phyloP scores from a whole-genome alignment of 1,140 invertebrate genomes.

The Cydia amplana region DNA sequence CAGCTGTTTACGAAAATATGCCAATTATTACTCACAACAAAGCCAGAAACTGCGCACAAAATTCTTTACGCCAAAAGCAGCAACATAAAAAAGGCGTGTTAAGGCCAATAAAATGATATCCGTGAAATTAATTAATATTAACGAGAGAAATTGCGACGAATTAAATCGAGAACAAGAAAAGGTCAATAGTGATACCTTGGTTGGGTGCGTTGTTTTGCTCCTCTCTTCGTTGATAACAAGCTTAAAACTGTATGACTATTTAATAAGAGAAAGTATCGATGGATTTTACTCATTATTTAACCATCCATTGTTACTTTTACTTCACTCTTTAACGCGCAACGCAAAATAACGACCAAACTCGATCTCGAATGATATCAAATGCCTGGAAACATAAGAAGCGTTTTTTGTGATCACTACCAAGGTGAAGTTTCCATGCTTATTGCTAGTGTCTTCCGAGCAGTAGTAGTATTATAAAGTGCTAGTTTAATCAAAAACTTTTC shows the following conservation, averaged over 20 bases:
- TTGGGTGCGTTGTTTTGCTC: conserved; percentile 34
- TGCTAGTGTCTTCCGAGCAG: background rate
- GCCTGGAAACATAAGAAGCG: background rate
- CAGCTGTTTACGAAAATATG: conserved; percentile 63
- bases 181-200: conserved; percentile 52
- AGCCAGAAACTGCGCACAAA: conserved; percentile 19
- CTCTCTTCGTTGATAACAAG: conserved; percentile 32
- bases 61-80: background rate
- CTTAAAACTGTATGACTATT: conserved; percentile 13
- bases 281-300: conserved; percentile 30
- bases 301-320: conserved; percentile 8
- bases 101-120: conserved; percentile 1
- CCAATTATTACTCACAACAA: conserved; percentile 31
- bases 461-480: background rate
- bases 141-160: conserved; percentile 43
- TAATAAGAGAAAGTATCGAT: background rate
- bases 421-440: background rate
- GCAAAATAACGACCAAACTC: conserved; percentile 32
- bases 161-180: conserved; percentile 53
- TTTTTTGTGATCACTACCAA: background rate
- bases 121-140: conserved; percentile 18
- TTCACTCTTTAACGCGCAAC: conserved; percentile 28
- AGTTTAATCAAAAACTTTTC: too few relatives aligned
- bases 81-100: background rate
- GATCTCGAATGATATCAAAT: conserved; percentile 26